A percentile compares a stretch with the other conserved stretches of the same genome.
Evolutionary conservation across 2,113 vertebrate genomes (phyloP).

Genomic region (Erythrolamprus reginae): DNA sequence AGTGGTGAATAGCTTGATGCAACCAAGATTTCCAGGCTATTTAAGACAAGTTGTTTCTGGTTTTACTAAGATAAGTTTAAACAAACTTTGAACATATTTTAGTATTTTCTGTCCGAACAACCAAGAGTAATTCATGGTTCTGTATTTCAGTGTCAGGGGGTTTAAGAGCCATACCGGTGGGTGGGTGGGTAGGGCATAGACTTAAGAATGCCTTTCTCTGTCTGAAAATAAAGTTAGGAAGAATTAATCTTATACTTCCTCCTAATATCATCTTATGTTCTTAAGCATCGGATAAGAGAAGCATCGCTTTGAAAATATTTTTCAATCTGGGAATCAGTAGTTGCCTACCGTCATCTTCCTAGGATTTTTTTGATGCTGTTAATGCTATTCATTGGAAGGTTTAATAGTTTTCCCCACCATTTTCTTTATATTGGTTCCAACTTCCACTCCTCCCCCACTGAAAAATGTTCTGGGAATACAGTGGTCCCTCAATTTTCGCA

Average conservation of each 20-base stretch:
- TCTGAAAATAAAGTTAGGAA: background rate
- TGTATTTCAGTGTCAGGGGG: background rate
- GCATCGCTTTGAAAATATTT: background rate
- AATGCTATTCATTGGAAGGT: background rate
- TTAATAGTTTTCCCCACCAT: background rate
- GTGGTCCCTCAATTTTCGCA: no score
- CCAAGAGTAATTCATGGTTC: background rate
- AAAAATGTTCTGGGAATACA: background rate
- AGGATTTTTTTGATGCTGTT: background rate
- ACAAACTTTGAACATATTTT: background rate
- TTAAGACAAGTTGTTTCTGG: background rate
- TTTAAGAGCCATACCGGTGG: background rate
- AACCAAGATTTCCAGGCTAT: background rate
- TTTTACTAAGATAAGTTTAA: background rate
- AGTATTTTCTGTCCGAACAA: background rate
- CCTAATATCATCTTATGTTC: background rate
- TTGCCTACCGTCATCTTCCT: background rate
- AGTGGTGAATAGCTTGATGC: background rate
- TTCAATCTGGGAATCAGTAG: background rate
- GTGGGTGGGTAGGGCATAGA: no score
- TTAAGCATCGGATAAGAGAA: background rate
- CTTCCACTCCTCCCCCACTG: background rate
- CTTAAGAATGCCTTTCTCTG: background rate
- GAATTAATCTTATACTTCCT: background rate
- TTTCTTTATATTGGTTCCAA: background rate